Conservation (phyloP, 2,888 invertebrate genomes). For the Vanessa cardui region DNA sequence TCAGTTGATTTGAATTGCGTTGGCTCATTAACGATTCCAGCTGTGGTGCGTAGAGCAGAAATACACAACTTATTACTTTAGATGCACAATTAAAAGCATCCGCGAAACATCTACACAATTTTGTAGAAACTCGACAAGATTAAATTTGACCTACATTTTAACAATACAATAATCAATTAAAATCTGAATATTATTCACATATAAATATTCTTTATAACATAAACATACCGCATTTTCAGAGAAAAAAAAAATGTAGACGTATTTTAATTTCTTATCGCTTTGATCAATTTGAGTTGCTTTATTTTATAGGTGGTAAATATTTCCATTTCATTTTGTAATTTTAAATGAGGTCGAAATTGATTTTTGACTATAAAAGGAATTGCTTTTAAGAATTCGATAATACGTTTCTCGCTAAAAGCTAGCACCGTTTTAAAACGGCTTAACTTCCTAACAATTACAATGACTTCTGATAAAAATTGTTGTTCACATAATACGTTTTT, state of each 20-base stretch:
- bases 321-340: neutral
- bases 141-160: neutral
- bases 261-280: neutral
- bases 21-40: slow-evolving; percentile 77
- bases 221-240: neutral
- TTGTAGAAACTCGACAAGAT: slow-evolving; percentile 8
- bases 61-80: slow-evolving; percentile 81
- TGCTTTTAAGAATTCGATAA: neutral
- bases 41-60: slow-evolving; percentile 63
- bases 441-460: neutral
- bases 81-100: slow-evolving; percentile 66
- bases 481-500: neutral
- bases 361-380: slow-evolving; percentile 1
- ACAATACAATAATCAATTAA: neutral
- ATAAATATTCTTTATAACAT: neutral
- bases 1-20: slow-evolving; percentile 79
- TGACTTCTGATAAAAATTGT: neutral
- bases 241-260: neutral
- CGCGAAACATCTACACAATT: slow-evolving; percentile 48
- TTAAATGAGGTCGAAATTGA: neutral
- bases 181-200: neutral
- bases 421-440: neutral
- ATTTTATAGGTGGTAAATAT: neutral
- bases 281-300: neutral
- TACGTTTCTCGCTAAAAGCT: neutral